Conservation (phyloP, 2,113 vertebrate genomes). For the Ctenodactylus gundi region DNA sequence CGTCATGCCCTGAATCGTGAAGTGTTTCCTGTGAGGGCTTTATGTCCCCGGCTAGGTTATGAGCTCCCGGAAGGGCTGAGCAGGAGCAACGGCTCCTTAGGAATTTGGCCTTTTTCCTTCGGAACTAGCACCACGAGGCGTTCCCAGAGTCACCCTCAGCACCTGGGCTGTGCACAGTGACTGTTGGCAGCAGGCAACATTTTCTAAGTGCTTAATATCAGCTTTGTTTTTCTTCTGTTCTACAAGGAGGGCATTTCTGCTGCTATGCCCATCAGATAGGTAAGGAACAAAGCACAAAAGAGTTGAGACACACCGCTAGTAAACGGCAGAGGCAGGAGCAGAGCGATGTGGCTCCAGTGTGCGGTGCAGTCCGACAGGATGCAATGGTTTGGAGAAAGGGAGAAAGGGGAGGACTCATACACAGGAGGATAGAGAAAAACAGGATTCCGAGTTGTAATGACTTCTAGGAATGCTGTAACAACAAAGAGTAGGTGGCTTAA, state of each 20-base stretch:
- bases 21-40: neutral
- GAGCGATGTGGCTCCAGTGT: neutral
- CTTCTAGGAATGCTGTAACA: neutral
- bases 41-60: neutral
- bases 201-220: neutral
- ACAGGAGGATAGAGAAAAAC: neutral
- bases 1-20: neutral
- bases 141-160: neutral
- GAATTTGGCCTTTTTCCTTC: neutral
- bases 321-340: neutral
- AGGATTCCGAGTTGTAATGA: neutral
- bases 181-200: neutral
- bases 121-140: fast-evolving
- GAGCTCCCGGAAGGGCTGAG: neutral
- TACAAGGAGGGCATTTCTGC: neutral
- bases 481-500: neutral
- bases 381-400: no score
- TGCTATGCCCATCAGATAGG: neutral
- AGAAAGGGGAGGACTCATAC: neutral
- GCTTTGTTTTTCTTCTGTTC: neutral
- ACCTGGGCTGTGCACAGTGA: neutral
- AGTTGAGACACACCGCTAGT: neutral
- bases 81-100: neutral
- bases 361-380: no score
- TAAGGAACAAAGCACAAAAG: neutral